These are phyloP conservation scores for Nematolebias whitei DNA, from an alignment of 2,113 vertebrate species.

Conservation along the genomic window DNA sequence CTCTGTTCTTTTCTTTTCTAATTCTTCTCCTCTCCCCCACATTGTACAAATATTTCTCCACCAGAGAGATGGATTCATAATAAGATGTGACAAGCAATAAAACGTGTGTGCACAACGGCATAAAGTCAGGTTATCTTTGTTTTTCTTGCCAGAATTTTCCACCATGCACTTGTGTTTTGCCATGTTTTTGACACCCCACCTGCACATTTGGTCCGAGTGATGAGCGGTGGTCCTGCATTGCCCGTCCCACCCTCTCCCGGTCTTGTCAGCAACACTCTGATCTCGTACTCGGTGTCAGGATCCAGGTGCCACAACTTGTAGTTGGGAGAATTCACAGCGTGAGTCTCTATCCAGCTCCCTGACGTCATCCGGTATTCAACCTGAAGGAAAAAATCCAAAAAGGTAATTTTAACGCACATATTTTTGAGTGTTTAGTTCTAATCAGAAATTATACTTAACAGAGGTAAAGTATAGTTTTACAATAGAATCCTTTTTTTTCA, in stretches of 20 bases:
- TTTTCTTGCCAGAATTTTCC: slow-evolving; percentile 4
- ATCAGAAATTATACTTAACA: background rate
- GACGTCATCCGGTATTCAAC: slow-evolving; percentile 98
- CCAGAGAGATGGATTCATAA: slow-evolving; percentile 40
- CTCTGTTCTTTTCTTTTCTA: slow-evolving; percentile 32
- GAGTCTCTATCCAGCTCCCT: slow-evolving; percentile 95
- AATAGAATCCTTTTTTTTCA: no score
- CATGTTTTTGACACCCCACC: slow-evolving; percentile 78
- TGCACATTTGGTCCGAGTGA: slow-evolving; percentile 97
- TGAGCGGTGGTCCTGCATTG: slow-evolving; percentile 90
- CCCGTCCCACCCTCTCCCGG: slow-evolving; percentile 96
- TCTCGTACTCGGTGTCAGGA: slow-evolving; percentile 96
- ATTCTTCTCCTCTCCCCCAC: slow-evolving; percentile 13
- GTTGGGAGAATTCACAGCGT: slow-evolving; percentile 94
- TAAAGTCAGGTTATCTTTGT: background rate
- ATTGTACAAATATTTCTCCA: slow-evolving; percentile 36
- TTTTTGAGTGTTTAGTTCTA: no score
- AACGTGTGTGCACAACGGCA: slow-evolving; percentile 9
- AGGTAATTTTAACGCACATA: background rate
- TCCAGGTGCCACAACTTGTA: slow-evolving; percentile 99
- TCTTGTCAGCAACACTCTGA: slow-evolving; percentile 92
- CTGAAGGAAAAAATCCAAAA: slow-evolving; percentile 30
- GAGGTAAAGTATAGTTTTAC: no score
- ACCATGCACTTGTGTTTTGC: background rate
- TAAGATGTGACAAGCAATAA: slow-evolving; percentile 3